Percentiles rank a stretch among this genome's conserved stretches.
phyloP scores from a whole-genome alignment of 2,888 invertebrate genomes.

The Polia nebulosa region DNA sequence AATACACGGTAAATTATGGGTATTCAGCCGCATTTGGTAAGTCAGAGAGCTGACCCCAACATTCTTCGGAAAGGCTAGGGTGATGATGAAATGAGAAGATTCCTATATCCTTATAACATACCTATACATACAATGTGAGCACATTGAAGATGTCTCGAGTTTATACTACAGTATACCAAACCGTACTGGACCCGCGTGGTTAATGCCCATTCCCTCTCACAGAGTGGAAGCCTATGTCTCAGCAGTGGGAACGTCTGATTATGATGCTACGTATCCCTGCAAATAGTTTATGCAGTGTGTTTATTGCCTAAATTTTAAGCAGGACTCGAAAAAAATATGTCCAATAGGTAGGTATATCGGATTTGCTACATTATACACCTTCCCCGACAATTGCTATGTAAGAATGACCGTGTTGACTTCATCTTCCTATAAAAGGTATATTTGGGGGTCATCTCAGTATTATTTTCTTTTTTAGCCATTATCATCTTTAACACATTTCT shows the following conservation, averaged over 20 bases:
- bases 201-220: too few relatives aligned
- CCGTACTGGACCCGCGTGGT: too few relatives aligned
- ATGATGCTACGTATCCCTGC: too few relatives aligned
- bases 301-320: neutral
- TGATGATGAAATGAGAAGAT: constrained; percentile 25
- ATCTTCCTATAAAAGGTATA: too few relatives aligned
- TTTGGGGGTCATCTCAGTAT: neutral
- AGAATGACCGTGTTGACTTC: too few relatives aligned
- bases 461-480: neutral
- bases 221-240: too few relatives aligned
- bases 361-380: too few relatives aligned
- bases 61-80: constrained; percentile 41
- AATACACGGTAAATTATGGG: constrained; percentile 10
- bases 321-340: neutral
- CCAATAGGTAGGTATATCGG: too few relatives aligned
- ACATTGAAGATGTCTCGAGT: neutral
- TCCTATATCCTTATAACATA: constrained; percentile 3
- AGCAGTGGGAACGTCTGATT: too few relatives aligned
- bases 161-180: too few relatives aligned
- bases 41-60: constrained; percentile 19
- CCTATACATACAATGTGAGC: constrained; percentile 16
- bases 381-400: too few relatives aligned
- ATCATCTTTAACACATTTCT: neutral
- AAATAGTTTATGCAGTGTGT: too few relatives aligned
- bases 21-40: constrained; percentile 16